These are phyloP conservation scores for Caiman crocodilus DNA, from an alignment of 2,797 vertebrate genomes.

Conservation along the genomic window DNA sequence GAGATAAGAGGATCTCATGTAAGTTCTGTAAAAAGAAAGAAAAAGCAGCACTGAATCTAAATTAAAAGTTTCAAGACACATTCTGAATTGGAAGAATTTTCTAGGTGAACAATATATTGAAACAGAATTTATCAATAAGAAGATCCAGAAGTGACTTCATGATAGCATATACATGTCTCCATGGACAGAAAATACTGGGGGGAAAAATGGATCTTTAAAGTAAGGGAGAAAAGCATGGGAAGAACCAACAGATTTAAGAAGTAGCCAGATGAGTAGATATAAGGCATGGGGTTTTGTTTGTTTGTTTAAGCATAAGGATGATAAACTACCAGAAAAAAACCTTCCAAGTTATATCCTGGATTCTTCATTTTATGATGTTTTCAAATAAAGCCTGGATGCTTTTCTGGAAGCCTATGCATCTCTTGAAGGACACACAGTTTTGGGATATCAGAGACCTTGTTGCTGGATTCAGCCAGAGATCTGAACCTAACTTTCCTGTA, in stretches of 20 bases:
- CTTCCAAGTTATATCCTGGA: slow-evolving; percentile 7
- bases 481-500: too few species aligned
- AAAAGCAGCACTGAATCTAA: not conserved
- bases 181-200: slow-evolving; percentile 61
- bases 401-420: slow-evolving; percentile 30
- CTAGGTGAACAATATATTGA: not conserved
- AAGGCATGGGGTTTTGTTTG: too few species aligned
- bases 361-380: slow-evolving; percentile 43
- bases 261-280: too few species aligned
- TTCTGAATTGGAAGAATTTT: not conserved
- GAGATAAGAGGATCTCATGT: not conserved
- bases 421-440: not conserved
- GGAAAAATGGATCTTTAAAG: slow-evolving; percentile 67
- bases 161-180: slow-evolving; percentile 55
- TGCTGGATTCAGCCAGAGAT: too few species aligned
- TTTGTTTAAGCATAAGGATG: slow-evolving; percentile 3
- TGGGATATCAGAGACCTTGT: too few species aligned
- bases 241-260: too few species aligned
- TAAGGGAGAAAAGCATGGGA: slow-evolving; percentile 39
- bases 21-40: not conserved
- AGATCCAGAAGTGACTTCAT: slow-evolving; percentile 64
- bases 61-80: not conserved
- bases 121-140: slow-evolving; percentile 59
- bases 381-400: slow-evolving; percentile 49
- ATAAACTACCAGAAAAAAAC: slow-evolving; percentile 63